phyloP scores from a whole-genome alignment of 2,888 invertebrate species.

The Andricus curvator region DNA sequence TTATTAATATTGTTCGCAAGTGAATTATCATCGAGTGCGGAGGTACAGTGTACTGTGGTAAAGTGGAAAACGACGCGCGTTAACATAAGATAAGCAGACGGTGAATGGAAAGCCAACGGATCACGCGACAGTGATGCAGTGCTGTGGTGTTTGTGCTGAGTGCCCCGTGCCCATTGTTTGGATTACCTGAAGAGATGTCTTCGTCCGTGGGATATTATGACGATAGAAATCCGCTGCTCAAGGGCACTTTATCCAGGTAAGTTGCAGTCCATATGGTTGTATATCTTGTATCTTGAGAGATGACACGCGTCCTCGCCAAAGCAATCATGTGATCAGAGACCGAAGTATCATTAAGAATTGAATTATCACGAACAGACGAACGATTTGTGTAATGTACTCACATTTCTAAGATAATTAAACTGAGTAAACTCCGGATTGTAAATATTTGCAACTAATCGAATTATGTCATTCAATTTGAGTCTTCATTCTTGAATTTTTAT shows the following conservation, averaged over 20 bases:
- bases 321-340: not conserved
- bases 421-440: too few relatives aligned
- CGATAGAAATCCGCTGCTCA: slow-evolving; percentile 81
- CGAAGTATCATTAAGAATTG: not conserved
- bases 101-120: slow-evolving; percentile 72
- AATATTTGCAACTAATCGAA: too few relatives aligned
- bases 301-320: not conserved
- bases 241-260: slow-evolving; percentile 82
- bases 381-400: not conserved
- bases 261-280: slow-evolving; percentile 47
- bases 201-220: slow-evolving; percentile 80
- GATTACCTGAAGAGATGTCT: slow-evolving; percentile 74
- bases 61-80: slow-evolving; percentile 26
- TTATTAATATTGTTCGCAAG: slow-evolving; percentile 39
- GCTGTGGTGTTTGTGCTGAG: slow-evolving; percentile 73
- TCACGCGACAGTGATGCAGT: slow-evolving; percentile 76
- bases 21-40: slow-evolving; percentile 20
- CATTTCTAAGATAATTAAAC: not conserved
- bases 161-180: slow-evolving; percentile 74
- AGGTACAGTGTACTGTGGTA: not conserved
- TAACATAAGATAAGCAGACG: slow-evolving; percentile 27
- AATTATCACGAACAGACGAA: not conserved
- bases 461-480: too few relatives aligned
- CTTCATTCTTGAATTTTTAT: too few relatives aligned
- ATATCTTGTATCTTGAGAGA: not conserved